Conservation (phyloP, 2,797 vertebrate genomes). For the Siniperca undulata region DNA sequence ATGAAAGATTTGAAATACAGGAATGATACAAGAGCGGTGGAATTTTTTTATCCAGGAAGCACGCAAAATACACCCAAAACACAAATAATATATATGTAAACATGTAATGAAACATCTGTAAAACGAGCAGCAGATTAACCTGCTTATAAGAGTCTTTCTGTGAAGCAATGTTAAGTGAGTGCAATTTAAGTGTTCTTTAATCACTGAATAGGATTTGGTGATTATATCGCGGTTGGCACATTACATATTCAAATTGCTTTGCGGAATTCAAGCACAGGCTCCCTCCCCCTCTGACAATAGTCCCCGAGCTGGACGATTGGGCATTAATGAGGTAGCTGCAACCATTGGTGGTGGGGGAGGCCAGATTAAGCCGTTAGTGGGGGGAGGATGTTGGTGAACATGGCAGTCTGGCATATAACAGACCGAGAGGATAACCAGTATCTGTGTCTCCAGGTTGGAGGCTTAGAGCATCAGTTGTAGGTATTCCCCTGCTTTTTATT, state of each 20-base stretch:
- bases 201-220: slow-evolving; percentile 81
- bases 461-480: slow-evolving; percentile 34
- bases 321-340: slow-evolving; percentile 86
- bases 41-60: slow-evolving; percentile 38
- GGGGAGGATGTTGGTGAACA: slow-evolving; percentile 79
- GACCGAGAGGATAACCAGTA: slow-evolving; percentile 57
- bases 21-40: slow-evolving; percentile 55
- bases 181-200: slow-evolving; percentile 81
- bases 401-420: slow-evolving; percentile 74
- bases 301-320: slow-evolving; percentile 79
- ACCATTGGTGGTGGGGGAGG: slow-evolving; percentile 79
- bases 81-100: slow-evolving; percentile 42
- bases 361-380: slow-evolving; percentile 84
- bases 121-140: slow-evolving; percentile 55
- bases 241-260: slow-evolving; percentile 88
- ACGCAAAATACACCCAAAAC: slow-evolving; percentile 22
- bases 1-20: slow-evolving; percentile 76
- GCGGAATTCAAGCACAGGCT: slow-evolving; percentile 73
- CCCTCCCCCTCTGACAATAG: slow-evolving; percentile 80
- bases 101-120: slow-evolving; percentile 47
- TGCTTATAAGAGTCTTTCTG: slow-evolving; percentile 45
- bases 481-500: slow-evolving; percentile 4
- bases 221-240: slow-evolving; percentile 81
- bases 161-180: slow-evolving; percentile 73
- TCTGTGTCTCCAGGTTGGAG: slow-evolving; percentile 55